Base-by-base conservation (phyloP, 2,113 vertebrate genomes). In the Alligator mississippiensis region DNA sequence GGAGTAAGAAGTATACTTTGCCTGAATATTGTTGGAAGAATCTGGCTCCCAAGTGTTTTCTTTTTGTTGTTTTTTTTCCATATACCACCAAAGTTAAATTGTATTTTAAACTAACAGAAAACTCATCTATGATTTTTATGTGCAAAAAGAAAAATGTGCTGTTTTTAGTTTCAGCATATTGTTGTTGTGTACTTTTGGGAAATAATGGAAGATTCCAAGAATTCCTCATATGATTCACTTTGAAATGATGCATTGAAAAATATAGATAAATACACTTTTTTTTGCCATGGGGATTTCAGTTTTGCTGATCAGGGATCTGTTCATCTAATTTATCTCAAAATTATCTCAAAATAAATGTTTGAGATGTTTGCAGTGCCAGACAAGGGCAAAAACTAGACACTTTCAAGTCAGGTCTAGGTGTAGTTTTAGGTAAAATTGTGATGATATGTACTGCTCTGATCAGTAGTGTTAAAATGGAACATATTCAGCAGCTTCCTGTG, bases 401-500 rank as follows among this genome's bases (percentile, higher is more conserved):
- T 63, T 80, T 93, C 72, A 92, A 91, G 5, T 24, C 72, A 59
- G 59, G 19, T 72, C 59, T 9, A 66, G 62, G 75, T 47, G 47
- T 47, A 47, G 1, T 28, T 80, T 68, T 47, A 83, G 81, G 66
- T 78, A 74, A 82, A 60, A 79, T 15, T 47, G 72, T 88, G 85
- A 60, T 84, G 79, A 3, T 24, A 62, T 60, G 72, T 94, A 57
- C 90, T 88, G 25, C 34, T 84, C 22, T n/a, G 10, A 22, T 7
- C 34, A 47, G 68, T 19, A 75, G 61, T 15, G 68, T 61, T 54
- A 64, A 19, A 61, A 91, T 62, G 64, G 77, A 83, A 55, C 30
- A 80, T 72, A 19, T 60, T 88, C 75, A 59, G 78, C 88, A 92
- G 78, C 75, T 95, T 62, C 55, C 83, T 62, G 1, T 94, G 93